Conservation (phyloP, 37 sponge, comb jelly and placozoan species). For the Oopsacas minuta region DNA sequence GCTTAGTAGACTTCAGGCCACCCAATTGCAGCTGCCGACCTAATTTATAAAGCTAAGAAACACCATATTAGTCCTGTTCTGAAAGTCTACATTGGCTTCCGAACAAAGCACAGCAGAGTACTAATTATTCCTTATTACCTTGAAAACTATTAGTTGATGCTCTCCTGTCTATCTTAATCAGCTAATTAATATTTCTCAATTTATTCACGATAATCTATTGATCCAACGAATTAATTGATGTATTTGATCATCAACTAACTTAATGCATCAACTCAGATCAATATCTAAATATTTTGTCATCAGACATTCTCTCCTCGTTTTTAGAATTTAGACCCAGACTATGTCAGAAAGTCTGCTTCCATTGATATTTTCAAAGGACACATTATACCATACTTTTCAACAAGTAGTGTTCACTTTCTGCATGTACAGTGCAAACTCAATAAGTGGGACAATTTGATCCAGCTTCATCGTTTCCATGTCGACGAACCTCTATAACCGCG, state of each 20-base stretch:
- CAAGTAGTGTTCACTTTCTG: too few relatives aligned
- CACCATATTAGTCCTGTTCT: background rate
- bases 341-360: background rate
- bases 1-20: too few relatives aligned
- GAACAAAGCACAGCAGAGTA: too few relatives aligned
- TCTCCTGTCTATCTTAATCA: background rate
- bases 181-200: background rate
- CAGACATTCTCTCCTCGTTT: background rate
- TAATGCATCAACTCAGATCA: background rate
- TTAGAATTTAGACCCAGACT: background rate
- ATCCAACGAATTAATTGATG: too few relatives aligned
- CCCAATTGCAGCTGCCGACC: background rate
- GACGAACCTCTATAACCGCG: too few relatives aligned
- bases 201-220: background rate
- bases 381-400: background rate
- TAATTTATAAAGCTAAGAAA: background rate
- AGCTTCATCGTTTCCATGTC: too few relatives aligned
- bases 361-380: background rate
- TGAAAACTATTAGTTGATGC: background rate
- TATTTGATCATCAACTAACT: background rate
- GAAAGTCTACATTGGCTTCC: background rate
- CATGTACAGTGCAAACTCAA: too few relatives aligned
- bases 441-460: too few relatives aligned
- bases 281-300: background rate
- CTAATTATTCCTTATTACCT: background rate